phyloP scores from a whole-genome alignment of 2,888 invertebrate genomes.

The Arge pagana region DNA sequence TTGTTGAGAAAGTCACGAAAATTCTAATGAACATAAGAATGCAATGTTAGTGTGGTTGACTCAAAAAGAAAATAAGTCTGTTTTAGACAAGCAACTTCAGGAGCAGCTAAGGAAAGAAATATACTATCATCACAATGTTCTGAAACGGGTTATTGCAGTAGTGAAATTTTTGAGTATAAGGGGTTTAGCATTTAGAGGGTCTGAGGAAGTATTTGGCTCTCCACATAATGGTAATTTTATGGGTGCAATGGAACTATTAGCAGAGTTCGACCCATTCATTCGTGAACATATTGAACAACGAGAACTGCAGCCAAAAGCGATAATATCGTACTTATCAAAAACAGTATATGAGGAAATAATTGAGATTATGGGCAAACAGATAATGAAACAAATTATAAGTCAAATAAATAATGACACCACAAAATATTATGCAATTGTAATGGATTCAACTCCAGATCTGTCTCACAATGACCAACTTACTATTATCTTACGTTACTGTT shows the following conservation, averaged over 20 bases:
- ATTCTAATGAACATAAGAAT: conserved; percentile 33
- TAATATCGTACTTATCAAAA: too few relatives aligned
- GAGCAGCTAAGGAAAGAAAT: conserved; percentile 26
- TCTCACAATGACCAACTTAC: too few relatives aligned
- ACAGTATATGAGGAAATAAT: too few relatives aligned
- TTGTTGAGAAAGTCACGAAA: conserved; percentile 35
- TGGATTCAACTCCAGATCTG: too few relatives aligned
- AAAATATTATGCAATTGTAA: too few relatives aligned
- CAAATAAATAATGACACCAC: too few relatives aligned
- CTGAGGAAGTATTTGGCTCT: conserved; percentile 33
- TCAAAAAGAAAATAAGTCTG: conserved; percentile 25
- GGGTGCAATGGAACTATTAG: conserved; percentile 39
- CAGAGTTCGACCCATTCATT: conserved; percentile 43
- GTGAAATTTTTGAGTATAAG: conserved; percentile 32
- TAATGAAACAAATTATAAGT: too few relatives aligned
- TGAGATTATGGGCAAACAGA: too few relatives aligned
- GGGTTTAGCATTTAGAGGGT: conserved; percentile 35
- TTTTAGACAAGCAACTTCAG: conserved; percentile 31
- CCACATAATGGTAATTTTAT: conserved; percentile 42
- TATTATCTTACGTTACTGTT: too few relatives aligned
- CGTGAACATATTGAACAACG: conserved; percentile 35
- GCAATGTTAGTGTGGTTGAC: conserved; percentile 21
- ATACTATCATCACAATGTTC: conserved; percentile 36
- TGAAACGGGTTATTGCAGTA: conserved; percentile 34
- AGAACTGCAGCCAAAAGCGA: conserved; percentile 31